Evolutionary conservation across 1,140 invertebrate genomes (phyloP), one percentile per base, ranked within the genome.

Genomic region (Drosophila obscura): DNA sequence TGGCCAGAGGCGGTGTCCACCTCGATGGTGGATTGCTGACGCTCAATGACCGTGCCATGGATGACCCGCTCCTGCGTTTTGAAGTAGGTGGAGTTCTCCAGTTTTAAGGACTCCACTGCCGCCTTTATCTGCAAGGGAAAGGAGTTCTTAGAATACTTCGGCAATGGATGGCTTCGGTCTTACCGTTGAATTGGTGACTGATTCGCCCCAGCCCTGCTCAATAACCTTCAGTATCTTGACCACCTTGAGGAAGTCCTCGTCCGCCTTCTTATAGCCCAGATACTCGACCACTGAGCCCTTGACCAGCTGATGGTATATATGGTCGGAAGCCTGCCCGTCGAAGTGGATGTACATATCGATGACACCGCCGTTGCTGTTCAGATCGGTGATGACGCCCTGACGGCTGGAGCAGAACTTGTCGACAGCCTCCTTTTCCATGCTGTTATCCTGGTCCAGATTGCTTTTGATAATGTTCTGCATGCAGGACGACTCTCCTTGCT

Each of bases 1-100:
- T 93, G 91, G 60, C 91, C 91, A 13, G 93, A 93, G 39, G 93
- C 93, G 0, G 94, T 92, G 52, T 92, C 92, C 5, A 94, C 92
- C 11, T 91, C 66, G 49, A 92, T 77, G 9, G 57, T n/a, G 13
- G 94, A 90, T 3, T 93, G 92, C 5, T 93, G 67, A 41, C 94
- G 92, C 48, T 82, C 75, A 5, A 77, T 88, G 16, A 95, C 94
- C 80, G 93, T 92, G 0, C 93, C 94, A 16, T 94, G 74, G 24
- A 94, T 80, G 26, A 90, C 91, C 72, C 93, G 93, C 46, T 92
- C 85, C 55, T 93, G 91, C 2, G 92, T 90, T 39, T 93, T 81
- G 67, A 92, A 94, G 39, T 71, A 90, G 9, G 73, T 85, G 1
- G 90, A 77, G 56, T 92, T 89, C 7, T 92, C 84, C 2, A 7